Evolutionary conservation across 2,113 vertebrate genomes (phyloP).

Genomic region (Gnathonemus longibarbis): DNA sequence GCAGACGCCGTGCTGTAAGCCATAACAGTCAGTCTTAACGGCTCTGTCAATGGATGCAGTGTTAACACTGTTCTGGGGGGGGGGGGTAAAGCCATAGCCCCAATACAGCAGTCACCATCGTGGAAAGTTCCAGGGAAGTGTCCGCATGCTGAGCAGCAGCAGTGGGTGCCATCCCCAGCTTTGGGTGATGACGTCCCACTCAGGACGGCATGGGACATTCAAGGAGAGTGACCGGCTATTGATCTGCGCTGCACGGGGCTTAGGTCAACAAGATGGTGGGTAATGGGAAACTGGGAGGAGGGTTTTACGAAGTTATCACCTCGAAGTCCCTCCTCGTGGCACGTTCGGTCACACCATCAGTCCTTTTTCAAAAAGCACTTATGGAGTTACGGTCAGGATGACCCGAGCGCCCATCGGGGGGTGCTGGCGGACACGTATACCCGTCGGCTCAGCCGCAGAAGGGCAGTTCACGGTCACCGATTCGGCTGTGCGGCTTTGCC

Average conservation of each 20-base stretch:
- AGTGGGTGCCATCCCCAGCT: background rate
- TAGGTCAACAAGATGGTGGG: background rate
- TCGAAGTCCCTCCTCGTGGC: background rate
- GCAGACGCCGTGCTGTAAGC: background rate
- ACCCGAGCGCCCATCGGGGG: background rate
- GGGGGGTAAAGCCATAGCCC: background rate
- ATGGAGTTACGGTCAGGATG: background rate
- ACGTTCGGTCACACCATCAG: background rate
- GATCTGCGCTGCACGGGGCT: background rate
- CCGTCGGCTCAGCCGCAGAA: background rate
- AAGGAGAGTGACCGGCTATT: conserved; percentile 8
- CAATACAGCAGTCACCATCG: background rate
- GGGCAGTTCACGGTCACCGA: conserved; percentile 1
- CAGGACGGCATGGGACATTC: background rate
- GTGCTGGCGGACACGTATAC: background rate
- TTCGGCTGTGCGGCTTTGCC: no score
- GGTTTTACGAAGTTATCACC: background rate
- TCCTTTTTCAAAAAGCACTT: background rate
- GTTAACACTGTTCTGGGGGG: background rate
- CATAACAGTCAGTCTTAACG: background rate
- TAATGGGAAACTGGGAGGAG: background rate
- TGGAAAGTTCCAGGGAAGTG: background rate
- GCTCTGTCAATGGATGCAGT: background rate
- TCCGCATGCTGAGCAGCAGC: background rate
- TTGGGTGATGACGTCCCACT: background rate